These are phyloP conservation scores for Pelmatolapia mariae DNA, from an alignment of 2,113 vertebrate species.

Conservation along the genomic window DNA sequence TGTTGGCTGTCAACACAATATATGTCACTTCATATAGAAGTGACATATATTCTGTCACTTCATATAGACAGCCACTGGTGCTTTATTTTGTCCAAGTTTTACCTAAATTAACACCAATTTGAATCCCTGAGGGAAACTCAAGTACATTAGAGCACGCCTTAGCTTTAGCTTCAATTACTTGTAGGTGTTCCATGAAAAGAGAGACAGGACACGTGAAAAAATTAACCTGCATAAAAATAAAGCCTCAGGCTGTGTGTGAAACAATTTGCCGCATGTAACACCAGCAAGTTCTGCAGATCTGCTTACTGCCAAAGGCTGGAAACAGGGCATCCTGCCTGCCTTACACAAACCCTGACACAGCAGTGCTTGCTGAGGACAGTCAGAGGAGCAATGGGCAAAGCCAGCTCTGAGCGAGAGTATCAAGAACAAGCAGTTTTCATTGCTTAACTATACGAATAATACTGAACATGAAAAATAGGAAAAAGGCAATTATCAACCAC, in stretches of 20 bases:
- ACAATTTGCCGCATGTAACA: neutral
- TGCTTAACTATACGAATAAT: neutral
- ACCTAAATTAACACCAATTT: neutral
- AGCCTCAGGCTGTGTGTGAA: neutral
- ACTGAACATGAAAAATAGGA: neutral
- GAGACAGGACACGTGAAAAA: neutral
- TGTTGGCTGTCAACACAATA: no score
- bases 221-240: neutral
- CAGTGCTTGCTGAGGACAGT: neutral
- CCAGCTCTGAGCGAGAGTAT: neutral
- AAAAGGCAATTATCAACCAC: neutral
- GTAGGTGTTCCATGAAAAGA: neutral
- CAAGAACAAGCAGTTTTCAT: neutral
- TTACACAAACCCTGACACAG: constrained; percentile 39
- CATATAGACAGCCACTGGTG: neutral
- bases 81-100: neutral
- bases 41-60: neutral
- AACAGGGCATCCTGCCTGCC: constrained; percentile 5
- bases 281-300: neutral
- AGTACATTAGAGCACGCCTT: neutral
- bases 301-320: neutral
- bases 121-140: neutral
- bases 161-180: neutral
- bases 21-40: no score
- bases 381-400: neutral